These are phyloP conservation scores for Lagopus muta DNA, from an alignment of 2,113 vertebrate species.

Conservation along the genomic window DNA sequence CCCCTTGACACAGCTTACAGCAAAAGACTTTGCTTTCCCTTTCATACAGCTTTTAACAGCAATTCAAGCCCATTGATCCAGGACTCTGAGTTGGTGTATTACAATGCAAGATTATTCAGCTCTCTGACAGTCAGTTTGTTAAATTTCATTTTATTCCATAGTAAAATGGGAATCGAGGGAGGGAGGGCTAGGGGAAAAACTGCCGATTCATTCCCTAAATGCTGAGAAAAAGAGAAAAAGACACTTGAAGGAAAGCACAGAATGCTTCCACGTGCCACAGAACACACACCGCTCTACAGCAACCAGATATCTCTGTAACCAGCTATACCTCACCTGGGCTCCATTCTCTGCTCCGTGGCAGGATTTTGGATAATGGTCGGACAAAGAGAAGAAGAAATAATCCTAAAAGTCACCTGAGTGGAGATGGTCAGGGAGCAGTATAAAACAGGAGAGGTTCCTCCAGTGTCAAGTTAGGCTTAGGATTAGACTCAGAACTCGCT, in stretches of 20 bases:
- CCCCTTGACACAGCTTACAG: conserved; percentile 50
- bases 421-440: not conserved
- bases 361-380: not conserved
- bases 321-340: not conserved
- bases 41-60: conserved; percentile 53
- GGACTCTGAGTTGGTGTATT: conserved; percentile 21
- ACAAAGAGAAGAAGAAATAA: conserved; percentile 29
- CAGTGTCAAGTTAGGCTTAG: conserved; percentile 39
- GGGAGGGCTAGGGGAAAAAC: not conserved
- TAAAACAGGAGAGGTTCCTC: not conserved
- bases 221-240: not conserved
- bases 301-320: not conserved
- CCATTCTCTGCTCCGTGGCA: not conserved
- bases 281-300: not conserved
- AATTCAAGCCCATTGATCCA: conserved; percentile 64
- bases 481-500: conserved; percentile 49
- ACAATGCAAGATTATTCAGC: conserved; percentile 48
- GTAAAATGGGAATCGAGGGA: not conserved
- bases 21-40: conserved; percentile 58
- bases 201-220: not conserved
- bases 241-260: not conserved
- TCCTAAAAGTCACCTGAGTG: not conserved
- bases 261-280: not conserved
- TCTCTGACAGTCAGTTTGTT: not conserved
- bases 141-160: conserved; percentile 29